phyloP scores from a whole-genome alignment of 2,797 vertebrate genomes.

The Avahi laniger region DNA sequence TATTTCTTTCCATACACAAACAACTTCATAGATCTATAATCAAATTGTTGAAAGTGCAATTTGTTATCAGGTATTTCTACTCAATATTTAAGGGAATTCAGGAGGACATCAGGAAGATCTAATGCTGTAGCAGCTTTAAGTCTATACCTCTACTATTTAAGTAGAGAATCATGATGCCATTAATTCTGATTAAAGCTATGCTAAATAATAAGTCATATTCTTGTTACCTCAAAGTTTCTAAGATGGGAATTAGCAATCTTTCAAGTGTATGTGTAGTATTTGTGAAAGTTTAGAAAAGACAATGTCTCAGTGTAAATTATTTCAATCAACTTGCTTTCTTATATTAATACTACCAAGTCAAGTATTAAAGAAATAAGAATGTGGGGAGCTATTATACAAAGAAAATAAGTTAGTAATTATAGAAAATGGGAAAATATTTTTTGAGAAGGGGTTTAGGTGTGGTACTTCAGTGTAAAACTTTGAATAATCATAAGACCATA shows the following conservation, averaged over 20 bases:
- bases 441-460: neutral
- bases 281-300: neutral
- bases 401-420: neutral
- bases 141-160: neutral
- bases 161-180: neutral
- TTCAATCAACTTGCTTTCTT: neutral
- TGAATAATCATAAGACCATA: neutral
- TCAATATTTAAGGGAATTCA: neutral
- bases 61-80: neutral
- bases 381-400: neutral
- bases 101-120: neutral
- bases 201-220: neutral
- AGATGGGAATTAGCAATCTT: neutral
- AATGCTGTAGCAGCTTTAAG: neutral
- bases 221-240: neutral
- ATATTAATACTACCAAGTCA: neutral
- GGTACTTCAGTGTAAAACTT: neutral
- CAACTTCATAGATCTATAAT: neutral
- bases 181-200: neutral
- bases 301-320: neutral
- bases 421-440: neutral
- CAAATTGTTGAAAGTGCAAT: neutral
- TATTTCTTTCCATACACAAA: neutral
- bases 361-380: neutral
- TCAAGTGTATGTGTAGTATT: neutral